Evolutionary conservation across 1,140 invertebrate genomes (phyloP).

Genomic region (Hyles vespertilio): DNA sequence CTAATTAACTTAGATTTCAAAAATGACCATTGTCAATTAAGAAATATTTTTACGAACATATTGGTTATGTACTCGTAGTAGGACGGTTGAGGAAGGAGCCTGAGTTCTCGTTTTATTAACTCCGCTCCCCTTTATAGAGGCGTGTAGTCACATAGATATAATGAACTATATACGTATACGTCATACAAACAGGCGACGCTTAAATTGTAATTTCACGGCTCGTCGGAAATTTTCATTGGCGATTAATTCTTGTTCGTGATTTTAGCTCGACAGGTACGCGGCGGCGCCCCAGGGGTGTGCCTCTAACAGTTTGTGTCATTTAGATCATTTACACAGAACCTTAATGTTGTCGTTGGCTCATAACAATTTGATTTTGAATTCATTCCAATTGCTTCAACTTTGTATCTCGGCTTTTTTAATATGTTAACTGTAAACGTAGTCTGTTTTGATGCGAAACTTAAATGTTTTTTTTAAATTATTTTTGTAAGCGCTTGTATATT

Average conservation of each 20-base stretch:
- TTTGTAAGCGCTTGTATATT: too few relatives aligned
- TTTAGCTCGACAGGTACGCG: slow-evolving; percentile 30
- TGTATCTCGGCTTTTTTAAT: too few relatives aligned
- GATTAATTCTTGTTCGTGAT: slow-evolving; percentile 54
- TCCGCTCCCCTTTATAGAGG: background rate
- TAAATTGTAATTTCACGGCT: slow-evolving; percentile 70
- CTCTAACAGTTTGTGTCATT: slow-evolving; percentile 23
- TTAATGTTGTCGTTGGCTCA: slow-evolving; percentile 17
- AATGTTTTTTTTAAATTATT: too few relatives aligned
- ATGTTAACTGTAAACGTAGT: too few relatives aligned
- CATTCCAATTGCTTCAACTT: slow-evolving; percentile 2
- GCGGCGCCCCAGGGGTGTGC: slow-evolving; percentile 19
- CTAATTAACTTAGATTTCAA: too few relatives aligned
- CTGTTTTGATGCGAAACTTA: too few relatives aligned
- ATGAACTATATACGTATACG: slow-evolving; percentile 16
- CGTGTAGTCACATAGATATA: slow-evolving; percentile 1
- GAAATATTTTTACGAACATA: too few relatives aligned
- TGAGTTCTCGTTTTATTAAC: too few relatives aligned
- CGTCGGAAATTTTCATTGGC: slow-evolving; percentile 62
- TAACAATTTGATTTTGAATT: slow-evolving; percentile 22
- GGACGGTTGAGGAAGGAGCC: too few relatives aligned
- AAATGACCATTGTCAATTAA: too few relatives aligned
- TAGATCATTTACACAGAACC: slow-evolving; percentile 23
- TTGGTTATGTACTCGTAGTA: too few relatives aligned
- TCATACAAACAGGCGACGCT: slow-evolving; percentile 51